Percentiles rank a stretch among this genome's conserved stretches.
Conservation (phyloP, 2,797 vertebrate species). For the Rachycentron canadum region DNA sequence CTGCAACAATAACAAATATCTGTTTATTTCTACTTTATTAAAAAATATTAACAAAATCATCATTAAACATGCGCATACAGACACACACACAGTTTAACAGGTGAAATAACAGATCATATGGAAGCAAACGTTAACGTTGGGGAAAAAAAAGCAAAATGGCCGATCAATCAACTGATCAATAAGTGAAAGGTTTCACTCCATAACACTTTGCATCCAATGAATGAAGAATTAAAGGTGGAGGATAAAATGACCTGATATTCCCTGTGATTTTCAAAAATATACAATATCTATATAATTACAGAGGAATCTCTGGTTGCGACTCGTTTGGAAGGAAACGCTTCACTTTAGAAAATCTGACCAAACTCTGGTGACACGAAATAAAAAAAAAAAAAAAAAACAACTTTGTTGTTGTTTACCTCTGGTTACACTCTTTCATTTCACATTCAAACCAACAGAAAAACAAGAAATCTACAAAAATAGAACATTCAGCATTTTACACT, state of each 20-base stretch:
- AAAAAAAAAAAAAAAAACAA: not conserved
- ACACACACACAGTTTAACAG: not conserved
- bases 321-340: slow-evolving; percentile 37
- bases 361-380: not conserved
- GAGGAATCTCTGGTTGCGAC: slow-evolving; percentile 34
- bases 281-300: slow-evolving; percentile 52
- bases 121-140: too few relatives aligned
- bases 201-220: slow-evolving; percentile 34
- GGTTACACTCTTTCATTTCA: slow-evolving; percentile 2
- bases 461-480: slow-evolving; percentile 75
- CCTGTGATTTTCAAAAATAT: slow-evolving; percentile 58
- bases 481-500: slow-evolving; percentile 41
- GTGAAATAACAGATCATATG: not conserved
- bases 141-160: not conserved
- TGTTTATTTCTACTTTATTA: slow-evolving; percentile 67
- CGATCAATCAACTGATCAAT: not conserved
- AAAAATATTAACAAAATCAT: slow-evolving; percentile 54
- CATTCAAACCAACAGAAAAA: slow-evolving; percentile 49
- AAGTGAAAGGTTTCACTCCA: slow-evolving; percentile 43
- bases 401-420: not conserved
- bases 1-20: not conserved
- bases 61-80: slow-evolving; percentile 42
- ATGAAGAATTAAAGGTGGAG: slow-evolving; percentile 27
- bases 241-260: slow-evolving; percentile 49
- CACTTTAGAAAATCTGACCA: not conserved